phyloP scores from a whole-genome alignment of 2,888 invertebrate species.

The Apodemia duryi region DNA sequence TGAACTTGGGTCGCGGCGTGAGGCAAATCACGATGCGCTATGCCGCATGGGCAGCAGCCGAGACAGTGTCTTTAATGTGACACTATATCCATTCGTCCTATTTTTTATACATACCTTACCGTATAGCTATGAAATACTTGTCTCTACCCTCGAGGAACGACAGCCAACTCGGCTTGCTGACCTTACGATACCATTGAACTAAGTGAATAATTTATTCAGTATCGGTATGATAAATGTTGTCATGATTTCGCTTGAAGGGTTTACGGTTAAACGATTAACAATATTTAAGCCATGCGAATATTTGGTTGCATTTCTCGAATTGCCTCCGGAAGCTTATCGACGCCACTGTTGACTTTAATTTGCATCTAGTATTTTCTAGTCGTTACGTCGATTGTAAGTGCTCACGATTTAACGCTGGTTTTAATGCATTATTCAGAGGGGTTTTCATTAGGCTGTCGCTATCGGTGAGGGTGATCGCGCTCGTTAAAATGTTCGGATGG shows the following conservation, averaged over 20 bases:
- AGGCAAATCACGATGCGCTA: constrained; percentile 59
- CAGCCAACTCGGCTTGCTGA: constrained; percentile 2
- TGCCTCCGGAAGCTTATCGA: constrained; percentile 63
- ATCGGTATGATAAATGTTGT: constrained; percentile 27
- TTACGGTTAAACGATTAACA: constrained; percentile 44
- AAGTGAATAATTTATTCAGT: constrained; percentile 27
- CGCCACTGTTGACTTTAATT: constrained; percentile 68
- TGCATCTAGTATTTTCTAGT: constrained; percentile 72
- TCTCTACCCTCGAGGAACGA: constrained; percentile 8
- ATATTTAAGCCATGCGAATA: constrained; percentile 38
- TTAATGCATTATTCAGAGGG: constrained; percentile 78
- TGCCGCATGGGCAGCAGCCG: constrained; percentile 43
- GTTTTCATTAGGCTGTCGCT: constrained; percentile 75
- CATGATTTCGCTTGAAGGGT: constrained; percentile 7
- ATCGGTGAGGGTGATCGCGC: constrained; percentile 70
- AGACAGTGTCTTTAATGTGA: constrained; percentile 22
- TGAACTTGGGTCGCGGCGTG: constrained; percentile 71
- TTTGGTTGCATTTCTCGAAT: constrained; percentile 54
- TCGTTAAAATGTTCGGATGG: constrained; percentile 77
- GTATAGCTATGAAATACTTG: constrained; percentile 23
- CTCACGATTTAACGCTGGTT: constrained; percentile 78
- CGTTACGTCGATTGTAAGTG: constrained; percentile 66
- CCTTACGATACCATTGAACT: constrained; percentile 39
- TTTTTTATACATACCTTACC: constrained; percentile 17
- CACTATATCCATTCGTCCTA: constrained; percentile 26